A percentile compares a stretch with the other conserved stretches of the same genome.
Conservation (phyloP, 2,113 vertebrate genomes). For the Todiramphus saurophagus region DNA sequence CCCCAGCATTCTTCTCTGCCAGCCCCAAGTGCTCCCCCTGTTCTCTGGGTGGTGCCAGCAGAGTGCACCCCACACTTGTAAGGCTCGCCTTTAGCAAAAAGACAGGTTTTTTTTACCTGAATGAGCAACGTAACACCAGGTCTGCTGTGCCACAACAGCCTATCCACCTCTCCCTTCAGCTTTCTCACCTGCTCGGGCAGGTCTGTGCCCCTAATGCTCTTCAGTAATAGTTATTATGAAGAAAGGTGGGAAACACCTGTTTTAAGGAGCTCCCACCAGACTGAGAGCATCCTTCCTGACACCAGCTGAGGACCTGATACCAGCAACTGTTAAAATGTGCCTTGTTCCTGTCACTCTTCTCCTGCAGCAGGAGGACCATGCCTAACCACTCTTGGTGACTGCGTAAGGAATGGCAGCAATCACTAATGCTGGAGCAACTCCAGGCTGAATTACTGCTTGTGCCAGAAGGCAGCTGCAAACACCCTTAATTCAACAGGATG, state of each 20-base stretch:
- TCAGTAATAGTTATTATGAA: neutral
- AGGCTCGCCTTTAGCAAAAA: neutral
- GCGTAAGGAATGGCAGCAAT: neutral
- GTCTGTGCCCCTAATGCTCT: neutral
- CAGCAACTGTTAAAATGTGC: neutral
- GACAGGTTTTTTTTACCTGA: neutral
- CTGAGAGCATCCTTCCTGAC: neutral
- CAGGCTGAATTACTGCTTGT: neutral
- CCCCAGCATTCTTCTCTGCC: neutral
- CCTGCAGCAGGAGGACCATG: neutral
- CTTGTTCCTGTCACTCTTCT: neutral
- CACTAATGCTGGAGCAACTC: neutral
- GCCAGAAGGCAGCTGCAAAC: neutral
- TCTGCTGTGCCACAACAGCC: neutral
- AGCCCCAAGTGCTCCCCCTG: neutral
- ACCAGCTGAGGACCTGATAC: neutral
- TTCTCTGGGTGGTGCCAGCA: fast-evolving
- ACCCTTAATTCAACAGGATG: neutral
- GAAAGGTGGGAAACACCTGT: neutral
- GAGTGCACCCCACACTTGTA: fast-evolving
- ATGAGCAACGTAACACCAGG: fast-evolving
- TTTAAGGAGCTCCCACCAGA: neutral
- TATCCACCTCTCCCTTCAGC: neutral
- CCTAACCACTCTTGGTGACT: neutral
- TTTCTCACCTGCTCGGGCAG: neutral